Conservation (phyloP, 2,888 invertebrate genomes). For the Sussaba pulchella region DNA sequence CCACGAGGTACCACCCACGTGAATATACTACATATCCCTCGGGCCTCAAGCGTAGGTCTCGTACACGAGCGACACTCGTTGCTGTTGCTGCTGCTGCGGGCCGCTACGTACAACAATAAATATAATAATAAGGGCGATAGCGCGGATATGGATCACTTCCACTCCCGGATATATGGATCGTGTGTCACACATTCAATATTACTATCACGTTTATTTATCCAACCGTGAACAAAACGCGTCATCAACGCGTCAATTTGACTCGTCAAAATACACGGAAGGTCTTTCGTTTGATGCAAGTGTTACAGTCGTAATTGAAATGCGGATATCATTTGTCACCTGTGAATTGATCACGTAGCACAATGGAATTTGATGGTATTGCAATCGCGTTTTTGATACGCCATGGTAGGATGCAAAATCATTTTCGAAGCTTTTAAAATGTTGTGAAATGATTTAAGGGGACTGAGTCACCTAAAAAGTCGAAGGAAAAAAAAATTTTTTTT, state of each 20-base stretch:
- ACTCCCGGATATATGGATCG: slow-evolving; percentile 25
- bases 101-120: slow-evolving; percentile 15
- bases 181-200: slow-evolving; percentile 19
- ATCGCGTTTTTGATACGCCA: no score
- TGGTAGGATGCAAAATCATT: no score
- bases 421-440: no score
- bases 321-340: neutral
- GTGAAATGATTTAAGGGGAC: no score
- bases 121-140: slow-evolving; percentile 7
- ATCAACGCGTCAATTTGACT: slow-evolving; percentile 2
- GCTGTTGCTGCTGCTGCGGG: slow-evolving; percentile 1
- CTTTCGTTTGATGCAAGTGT: neutral
- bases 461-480: no score
- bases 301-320: neutral
- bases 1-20: slow-evolving; percentile 67
- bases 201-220: slow-evolving; percentile 14
- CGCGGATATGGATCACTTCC: neutral
- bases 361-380: no score
- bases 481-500: no score
- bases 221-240: neutral
- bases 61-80: slow-evolving; percentile 11
- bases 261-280: neutral
- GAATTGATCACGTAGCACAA: no score
- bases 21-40: slow-evolving; percentile 45
- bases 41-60: slow-evolving; percentile 22